Evolutionary conservation across 2,113 vertebrate genomes (phyloP), one percentile per base, ranked within the genome.

Genomic region (Nipponia nippon): DNA sequence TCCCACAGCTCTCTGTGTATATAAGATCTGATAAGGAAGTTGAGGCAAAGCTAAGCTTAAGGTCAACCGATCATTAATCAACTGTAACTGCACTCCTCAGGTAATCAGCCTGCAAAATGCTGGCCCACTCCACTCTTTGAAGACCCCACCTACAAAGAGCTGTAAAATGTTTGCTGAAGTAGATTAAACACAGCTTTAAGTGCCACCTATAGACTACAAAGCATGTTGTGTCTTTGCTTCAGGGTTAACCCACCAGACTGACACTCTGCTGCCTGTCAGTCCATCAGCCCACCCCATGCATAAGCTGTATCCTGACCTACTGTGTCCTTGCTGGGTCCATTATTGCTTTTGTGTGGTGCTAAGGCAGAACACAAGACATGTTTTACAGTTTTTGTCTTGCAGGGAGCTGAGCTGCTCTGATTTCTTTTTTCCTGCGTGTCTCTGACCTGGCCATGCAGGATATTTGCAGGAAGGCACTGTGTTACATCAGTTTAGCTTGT

Each of bases 11-110:
- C 81, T 40, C 92, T 97, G 94, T 96, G 92, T 95, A 72, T 97
- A 92, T 96, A 96, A 96, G 91, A 96, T 97, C 97, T 96, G 97
- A 97, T 97, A 97, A 97, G 92, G 93, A 95, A 95, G 95, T 93
- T 86, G 77, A 94, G 87, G 87, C 83, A 89, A 95, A 96, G 93
- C 96, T 96, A 89, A 92, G 83, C 75, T 96, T 96, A 93, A 96
- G 94, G 93, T 96, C 90, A 96, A 93, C 94, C 95, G 94, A 96
- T 96, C 97, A 94, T 97, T 97, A 95, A 96, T 97, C 95, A 96
- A 91, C 87, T 83, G 65, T 92, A 94, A 94, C 96, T 93, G 91
- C 89, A 88, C 78, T 95, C 95, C 91, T 94, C 93, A 96, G 93
- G 96, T 97, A 97, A 95, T 97, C 95, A 94, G 87, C 91, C 89